Evolutionary conservation across 2,797 vertebrate genomes (phyloP), one percentile per base, ranked within the genome.

Genomic region (Glossophaga mutica): DNA sequence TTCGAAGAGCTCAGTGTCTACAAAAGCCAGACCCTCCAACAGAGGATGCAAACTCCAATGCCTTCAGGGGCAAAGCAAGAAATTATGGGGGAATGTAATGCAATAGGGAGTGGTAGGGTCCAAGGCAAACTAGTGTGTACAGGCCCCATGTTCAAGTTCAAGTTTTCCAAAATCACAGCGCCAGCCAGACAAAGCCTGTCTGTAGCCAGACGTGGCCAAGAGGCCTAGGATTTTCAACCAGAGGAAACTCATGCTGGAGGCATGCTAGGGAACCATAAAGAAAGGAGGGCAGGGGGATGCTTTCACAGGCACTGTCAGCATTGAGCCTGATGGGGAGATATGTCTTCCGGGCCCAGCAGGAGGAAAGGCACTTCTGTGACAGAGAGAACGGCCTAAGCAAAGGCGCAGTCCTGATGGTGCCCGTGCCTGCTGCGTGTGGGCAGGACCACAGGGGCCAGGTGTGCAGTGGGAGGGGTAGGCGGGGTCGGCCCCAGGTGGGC

Each of bases 401-500:
- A 39, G 37, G 42, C 0, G 0, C 26, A 37, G 32, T 6, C 50
- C 71, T 37, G 59, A 29, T 0, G 15, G 37, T 8, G 6, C 10
- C 37, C 21, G 2, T 0, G 0, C 26, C 62, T 79, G 32, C 71
- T 2, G 8, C 9, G 14, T 2, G 73, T 15, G 55, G 76, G 18
- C 10, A 9, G 67, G 39, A 4, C 0, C 24, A 29, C 3, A 14
- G 50, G 42, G n/a, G 65, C 5, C 18, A 4, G 81, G 29, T 4
- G 1, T 9, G 42, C 62, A 11, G 14, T 48, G 16, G 2, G 15
- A 37, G 5, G 14, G 68, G n/a, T 8, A 11, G 4, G 39, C 21
- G 59, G 18, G 52, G 48, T n/a, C 32, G 6, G 55, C 24, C 29
- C 55, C 9, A 5, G 71, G 34, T 24, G 34, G 14, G 48, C 24